Evolutionary conservation across 2,113 vertebrate species (phyloP).

Genomic region (Crocuta crocuta): DNA sequence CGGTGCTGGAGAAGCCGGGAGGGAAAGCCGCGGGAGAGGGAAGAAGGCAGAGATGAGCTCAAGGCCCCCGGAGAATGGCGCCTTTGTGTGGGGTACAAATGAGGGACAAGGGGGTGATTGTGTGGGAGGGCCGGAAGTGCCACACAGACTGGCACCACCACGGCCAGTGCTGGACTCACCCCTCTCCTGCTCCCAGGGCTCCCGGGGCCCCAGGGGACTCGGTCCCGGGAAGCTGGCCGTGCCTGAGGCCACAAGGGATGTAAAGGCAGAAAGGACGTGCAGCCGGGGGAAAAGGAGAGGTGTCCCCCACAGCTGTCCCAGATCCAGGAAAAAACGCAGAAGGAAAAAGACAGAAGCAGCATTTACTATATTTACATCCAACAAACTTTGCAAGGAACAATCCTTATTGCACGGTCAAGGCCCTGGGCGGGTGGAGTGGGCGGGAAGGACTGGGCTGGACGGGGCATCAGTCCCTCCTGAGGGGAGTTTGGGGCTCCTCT

Average conservation of each 20-base stretch:
- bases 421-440: constrained; percentile 16
- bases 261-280: neutral
- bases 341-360: constrained; percentile 80
- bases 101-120: constrained; percentile 81
- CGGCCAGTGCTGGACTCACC: constrained; percentile 37
- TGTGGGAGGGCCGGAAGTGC: constrained; percentile 75
- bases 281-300: neutral
- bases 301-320: neutral
- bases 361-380: constrained; percentile 82
- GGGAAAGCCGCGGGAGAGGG: neutral
- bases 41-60: constrained; percentile 78
- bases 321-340: constrained; percentile 62
- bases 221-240: neutral
- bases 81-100: constrained; percentile 78
- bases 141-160: constrained; percentile 76
- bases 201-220: constrained; percentile 8
- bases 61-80: constrained; percentile 78
- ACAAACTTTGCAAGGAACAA: constrained; percentile 67
- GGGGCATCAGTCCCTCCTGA: neutral
- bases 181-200: constrained; percentile 24
- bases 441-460: neutral
- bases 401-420: constrained; percentile 78
- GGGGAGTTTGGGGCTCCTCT: neutral
- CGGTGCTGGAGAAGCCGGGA: constrained; percentile 39
- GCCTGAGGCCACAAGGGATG: neutral